Base-by-base conservation (phyloP, 2,797 vertebrate species). In the Oreortyx pictus region DNA sequence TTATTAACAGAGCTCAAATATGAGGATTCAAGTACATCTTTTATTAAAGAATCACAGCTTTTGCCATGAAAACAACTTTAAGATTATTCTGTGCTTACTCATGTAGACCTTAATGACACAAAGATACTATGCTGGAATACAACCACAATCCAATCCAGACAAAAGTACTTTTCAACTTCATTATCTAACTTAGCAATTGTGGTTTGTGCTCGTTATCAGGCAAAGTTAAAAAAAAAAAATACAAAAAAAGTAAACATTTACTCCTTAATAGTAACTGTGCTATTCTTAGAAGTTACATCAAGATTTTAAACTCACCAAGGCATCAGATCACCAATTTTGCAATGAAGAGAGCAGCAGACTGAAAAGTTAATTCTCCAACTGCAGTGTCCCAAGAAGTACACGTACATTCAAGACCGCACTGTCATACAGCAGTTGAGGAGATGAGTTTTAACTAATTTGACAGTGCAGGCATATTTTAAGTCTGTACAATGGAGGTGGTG, bases 1-100 rank as follows among this genome's bases (percentile, higher is more conserved):
- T 71, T 66, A 82, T 65, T 29, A 54, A 76, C 22, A 25, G 37
- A 83, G 67, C 14, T 35, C 20, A 92, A 22, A 27, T 71, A 81
- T 92, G 54, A 95, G 65, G 93, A 93, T 95, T 96, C 86, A 95
- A 93, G 80, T 94, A 78, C 50, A 22, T 47, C 7, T 84, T 89
- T n/a, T 72, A 20, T 78, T 92, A 83, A 93, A 84, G 62, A 86
- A 87, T 93, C 75, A 78, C 86, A 90, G 82, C 47, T 93, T 94
- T 90, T 89, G 29, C 54, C 82, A 33, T 61, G 61, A 80, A 88
- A 47, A 95, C 46, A 89, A 82, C 31, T 56, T 68, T 46, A 57
- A 86, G 25, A 76, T 86, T 88, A 86, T 73, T 94, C 57, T 91
- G 65, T 94, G 81, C 81, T 90, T 74, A 65, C 10, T 54, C 43